Evolutionary conservation across 2,888 invertebrate species (phyloP).

Genomic region (Plutella xylostella): DNA sequence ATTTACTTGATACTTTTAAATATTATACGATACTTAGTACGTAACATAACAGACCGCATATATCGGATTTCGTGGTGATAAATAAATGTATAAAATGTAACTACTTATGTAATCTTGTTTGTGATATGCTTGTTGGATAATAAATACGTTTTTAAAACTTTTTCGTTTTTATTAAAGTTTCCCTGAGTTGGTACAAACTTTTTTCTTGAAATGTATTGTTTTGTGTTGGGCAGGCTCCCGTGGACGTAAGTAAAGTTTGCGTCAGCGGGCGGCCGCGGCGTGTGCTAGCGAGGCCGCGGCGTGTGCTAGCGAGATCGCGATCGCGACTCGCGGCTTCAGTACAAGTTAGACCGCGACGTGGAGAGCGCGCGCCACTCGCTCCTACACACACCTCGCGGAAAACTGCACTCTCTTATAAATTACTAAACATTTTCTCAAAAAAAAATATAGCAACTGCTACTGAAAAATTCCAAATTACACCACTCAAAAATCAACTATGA

Average conservation of each 20-base stretch:
- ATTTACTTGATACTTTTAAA: no score
- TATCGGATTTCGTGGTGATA: slow-evolving; percentile 62
- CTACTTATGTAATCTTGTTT: slow-evolving; percentile 30
- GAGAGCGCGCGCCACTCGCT: slow-evolving; percentile 33
- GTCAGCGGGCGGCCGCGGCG: background rate
- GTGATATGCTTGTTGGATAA: slow-evolving; percentile 42
- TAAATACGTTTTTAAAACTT: slow-evolving; percentile 25
- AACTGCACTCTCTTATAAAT: no score
- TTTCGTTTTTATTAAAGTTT: no score
- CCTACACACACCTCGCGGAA: slow-evolving; percentile 28
- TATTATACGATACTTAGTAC: slow-evolving; percentile 13
- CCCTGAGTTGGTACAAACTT: no score
- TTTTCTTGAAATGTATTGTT: no score
- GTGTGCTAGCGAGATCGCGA: background rate
- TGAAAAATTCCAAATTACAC: no score
- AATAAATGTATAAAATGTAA: slow-evolving; percentile 38
- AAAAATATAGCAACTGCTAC: no score
- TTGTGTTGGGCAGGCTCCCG: no score
- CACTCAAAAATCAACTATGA: no score
- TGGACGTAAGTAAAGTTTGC: no score
- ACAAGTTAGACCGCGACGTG: slow-evolving; percentile 31
- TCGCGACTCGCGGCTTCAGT: slow-evolving; percentile 28
- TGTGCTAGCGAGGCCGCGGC: background rate
- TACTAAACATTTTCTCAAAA: no score
- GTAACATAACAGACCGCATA: slow-evolving; percentile 21